phyloP scores from a whole-genome alignment of 2,888 invertebrate species.

The Onchidella celtica region DNA sequence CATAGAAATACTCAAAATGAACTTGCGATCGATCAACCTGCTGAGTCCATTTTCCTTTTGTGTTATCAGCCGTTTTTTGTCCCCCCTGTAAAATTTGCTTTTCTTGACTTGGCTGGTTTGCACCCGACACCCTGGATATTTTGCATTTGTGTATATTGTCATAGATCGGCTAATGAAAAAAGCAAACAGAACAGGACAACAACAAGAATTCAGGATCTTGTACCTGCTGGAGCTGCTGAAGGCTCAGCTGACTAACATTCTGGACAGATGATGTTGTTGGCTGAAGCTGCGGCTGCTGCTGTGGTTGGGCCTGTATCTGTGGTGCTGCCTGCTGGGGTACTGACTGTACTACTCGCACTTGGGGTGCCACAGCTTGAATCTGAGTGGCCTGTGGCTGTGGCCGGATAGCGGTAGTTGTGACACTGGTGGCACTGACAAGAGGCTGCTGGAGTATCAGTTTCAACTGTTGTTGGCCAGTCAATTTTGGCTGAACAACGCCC shows the following conservation, averaged over 20 bases:
- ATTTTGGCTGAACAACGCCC: constrained; percentile 23
- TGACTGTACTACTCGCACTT: constrained; percentile 35
- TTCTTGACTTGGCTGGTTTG: too few relatives aligned
- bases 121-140: too few relatives aligned
- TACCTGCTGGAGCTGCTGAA: constrained; percentile 78
- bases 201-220: too few relatives aligned
- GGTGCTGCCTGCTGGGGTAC: constrained; percentile 40
- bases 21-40: too few relatives aligned
- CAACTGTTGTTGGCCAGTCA: constrained; percentile 61
- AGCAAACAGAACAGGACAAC: too few relatives aligned
- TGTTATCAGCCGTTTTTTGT: too few relatives aligned
- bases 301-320: constrained; percentile 32
- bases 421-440: constrained; percentile 47
- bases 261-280: constrained; percentile 41
- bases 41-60: too few relatives aligned
- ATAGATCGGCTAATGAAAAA: too few relatives aligned
- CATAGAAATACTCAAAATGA: too few relatives aligned
- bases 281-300: constrained; percentile 19
- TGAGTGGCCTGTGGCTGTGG: constrained; percentile 44
- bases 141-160: too few relatives aligned
- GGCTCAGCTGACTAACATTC: constrained; percentile 61
- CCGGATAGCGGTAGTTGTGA: constrained; percentile 25
- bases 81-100: too few relatives aligned
- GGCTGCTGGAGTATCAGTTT: constrained; percentile 68
- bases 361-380: constrained; percentile 21